Evolutionary conservation across 1,140 invertebrate genomes (phyloP).

Genomic region (Neodiprion virginianus): DNA sequence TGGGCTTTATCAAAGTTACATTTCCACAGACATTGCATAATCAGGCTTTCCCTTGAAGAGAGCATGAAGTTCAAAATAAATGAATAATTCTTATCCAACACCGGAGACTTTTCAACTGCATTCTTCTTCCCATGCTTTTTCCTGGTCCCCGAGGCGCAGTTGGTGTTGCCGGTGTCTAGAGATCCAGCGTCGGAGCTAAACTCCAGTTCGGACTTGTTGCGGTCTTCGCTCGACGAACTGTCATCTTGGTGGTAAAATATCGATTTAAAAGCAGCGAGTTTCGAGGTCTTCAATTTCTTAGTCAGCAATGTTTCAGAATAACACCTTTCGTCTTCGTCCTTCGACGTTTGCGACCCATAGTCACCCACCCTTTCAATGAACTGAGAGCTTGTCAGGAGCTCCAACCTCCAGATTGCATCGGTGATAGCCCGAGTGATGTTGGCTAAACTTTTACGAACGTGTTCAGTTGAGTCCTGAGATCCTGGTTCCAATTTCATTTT

Average conservation of each 20-base stretch:
- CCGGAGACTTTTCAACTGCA: constrained; percentile 22
- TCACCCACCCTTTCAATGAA: constrained; percentile 34
- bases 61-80: constrained; percentile 50
- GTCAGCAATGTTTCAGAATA: constrained; percentile 14
- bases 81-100: constrained; percentile 20
- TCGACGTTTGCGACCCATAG: neutral
- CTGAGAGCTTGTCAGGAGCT: constrained; percentile 41
- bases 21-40: constrained; percentile 52
- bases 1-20: constrained; percentile 44
- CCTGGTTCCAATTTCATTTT: constrained; percentile 27
- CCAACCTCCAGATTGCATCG: constrained; percentile 48
- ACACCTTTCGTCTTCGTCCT: neutral
- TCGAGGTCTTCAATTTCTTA: constrained; percentile 31
- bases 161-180: constrained; percentile 18
- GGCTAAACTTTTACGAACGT: constrained; percentile 32
- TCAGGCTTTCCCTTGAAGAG: constrained; percentile 45
- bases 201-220: constrained; percentile 39
- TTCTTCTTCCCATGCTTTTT: constrained; percentile 33
- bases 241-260: constrained; percentile 41
- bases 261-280: constrained; percentile 27
- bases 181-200: constrained; percentile 42
- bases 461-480: constrained; percentile 16
- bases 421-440: constrained; percentile 31
- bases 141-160: constrained; percentile 25
- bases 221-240: constrained; percentile 38